phyloP scores from a whole-genome alignment of 2,888 invertebrate species.

The Panorpa germanica region DNA sequence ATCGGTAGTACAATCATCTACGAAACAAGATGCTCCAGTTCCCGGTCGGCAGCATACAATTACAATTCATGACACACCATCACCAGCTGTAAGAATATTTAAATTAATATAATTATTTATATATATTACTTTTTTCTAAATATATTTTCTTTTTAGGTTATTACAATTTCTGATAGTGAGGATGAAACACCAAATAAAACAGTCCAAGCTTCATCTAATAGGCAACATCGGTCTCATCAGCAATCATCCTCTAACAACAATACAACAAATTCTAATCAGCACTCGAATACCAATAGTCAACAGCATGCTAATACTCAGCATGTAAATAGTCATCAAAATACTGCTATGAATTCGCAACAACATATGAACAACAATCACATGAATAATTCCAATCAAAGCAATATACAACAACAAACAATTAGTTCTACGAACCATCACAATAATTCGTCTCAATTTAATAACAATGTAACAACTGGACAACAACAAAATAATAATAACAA shows the following conservation, averaged over 20 bases:
- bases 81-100: slow-evolving; percentile 88
- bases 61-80: slow-evolving; percentile 88
- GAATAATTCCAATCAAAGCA: slow-evolving; percentile 6
- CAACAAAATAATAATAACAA: slow-evolving; percentile 10
- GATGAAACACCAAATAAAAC: slow-evolving; percentile 44
- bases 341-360: slow-evolving; percentile 13
- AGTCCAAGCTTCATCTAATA: slow-evolving; percentile 12
- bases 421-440: slow-evolving; percentile 14
- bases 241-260: slow-evolving; percentile 8
- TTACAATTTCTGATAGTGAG: slow-evolving; percentile 90
- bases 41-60: slow-evolving; percentile 53
- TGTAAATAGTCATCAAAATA: slow-evolving; percentile 13
- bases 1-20: not conserved
- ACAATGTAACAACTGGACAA: slow-evolving; percentile 12
- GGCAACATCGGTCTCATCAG: slow-evolving; percentile 7
- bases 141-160: too few species aligned
- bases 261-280: slow-evolving; percentile 7
- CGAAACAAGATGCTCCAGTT: too few species aligned
- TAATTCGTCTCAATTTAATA: too few species aligned
- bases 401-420: slow-evolving; percentile 12
- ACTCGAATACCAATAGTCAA: slow-evolving; percentile 3
- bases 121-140: too few species aligned
- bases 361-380: slow-evolving; percentile 8
- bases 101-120: too few species aligned
- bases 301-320: slow-evolving; percentile 11